These are phyloP conservation scores for Amblyopsis rosae DNA, from an alignment of 2,113 vertebrate genomes.

Conservation along the genomic window DNA sequence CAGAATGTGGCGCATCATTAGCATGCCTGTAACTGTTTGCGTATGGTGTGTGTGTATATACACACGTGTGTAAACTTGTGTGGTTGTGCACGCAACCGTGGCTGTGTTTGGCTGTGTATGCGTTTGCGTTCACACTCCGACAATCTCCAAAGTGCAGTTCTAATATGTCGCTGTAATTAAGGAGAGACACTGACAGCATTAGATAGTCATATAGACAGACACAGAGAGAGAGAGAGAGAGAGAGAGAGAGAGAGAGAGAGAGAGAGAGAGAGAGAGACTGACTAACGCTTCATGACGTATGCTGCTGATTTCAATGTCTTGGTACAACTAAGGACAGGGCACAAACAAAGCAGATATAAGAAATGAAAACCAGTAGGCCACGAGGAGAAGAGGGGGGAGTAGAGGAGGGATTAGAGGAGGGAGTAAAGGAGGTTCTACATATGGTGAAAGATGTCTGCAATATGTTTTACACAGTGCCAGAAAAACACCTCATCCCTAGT, in stretches of 20 bases:
- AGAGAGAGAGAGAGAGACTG: neutral
- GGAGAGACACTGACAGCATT: neutral
- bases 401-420: neutral
- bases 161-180: conserved; percentile 27
- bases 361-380: too few relatives aligned
- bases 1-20: conserved; percentile 39
- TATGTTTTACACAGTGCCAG: conserved; percentile 28
- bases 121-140: neutral
- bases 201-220: neutral
- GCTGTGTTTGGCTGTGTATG: neutral
- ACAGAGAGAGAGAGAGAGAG: conserved; percentile 8
- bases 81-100: neutral
- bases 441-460: neutral
- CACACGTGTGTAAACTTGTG: neutral
- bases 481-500: conserved; percentile 21
- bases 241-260: conserved; percentile 5
- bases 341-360: neutral
- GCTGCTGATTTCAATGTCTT: conserved; percentile 20
- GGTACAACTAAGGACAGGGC: conserved; percentile 23
- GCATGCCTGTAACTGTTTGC: conserved; percentile 27
- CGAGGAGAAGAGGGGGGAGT: neutral
- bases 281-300: conserved; percentile 27
- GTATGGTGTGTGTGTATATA: neutral
- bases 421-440: neutral
- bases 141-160: neutral